Evolutionary conservation across 2,113 vertebrate species (phyloP), one percentile per base, ranked within the genome.

Genomic region (Prochilodus magdalenae): DNA sequence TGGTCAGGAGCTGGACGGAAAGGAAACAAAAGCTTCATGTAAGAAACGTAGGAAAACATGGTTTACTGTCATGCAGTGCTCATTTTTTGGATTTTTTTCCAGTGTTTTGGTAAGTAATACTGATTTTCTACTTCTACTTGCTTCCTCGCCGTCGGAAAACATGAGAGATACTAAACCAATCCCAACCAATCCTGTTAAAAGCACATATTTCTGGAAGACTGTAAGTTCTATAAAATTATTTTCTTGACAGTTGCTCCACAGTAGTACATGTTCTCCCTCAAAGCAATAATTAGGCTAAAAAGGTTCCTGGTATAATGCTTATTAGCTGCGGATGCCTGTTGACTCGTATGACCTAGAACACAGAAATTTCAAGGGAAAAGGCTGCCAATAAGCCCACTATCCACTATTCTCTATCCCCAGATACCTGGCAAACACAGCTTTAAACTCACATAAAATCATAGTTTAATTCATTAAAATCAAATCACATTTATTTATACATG

Each of bases 41-140:
- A 44, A 77, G 36, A 71, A 26, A 51, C 16, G 78, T 47, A 66
- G 51, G 20, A 11, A 4, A 51, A 51, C 26, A 87, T 87, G 86
- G 40, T 73, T 49, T 29, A 62, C 33, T 22, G 30, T 53, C 22
- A 11, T 29, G 49, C 26, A 1, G 6, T 80, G 22, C 62, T 72
- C 26, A 51, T 57, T 16, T 13, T 49, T 15, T 83, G 79, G 77
- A 72, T 83, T 72, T 62, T 80, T 5, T 27, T 80, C 27, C 66
- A 75, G 14, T 84, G 44, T 40, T 76, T 87, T 40, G 84, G 86
- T 87, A 63, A 89, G 86, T 84, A 33, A 47, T 59, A 55, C 5
- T 14, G 24, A 1, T 27, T 44, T 71, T 15, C 18, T 16, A n/a
- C 26, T 29, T 57, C 67, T 33, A 18, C 44, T 62, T 8, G 30